A percentile compares a stretch with the other conserved stretches of the same genome.
Conservation (phyloP, 1,140 invertebrate genomes). For the Cyphomyrmex costatus region DNA sequence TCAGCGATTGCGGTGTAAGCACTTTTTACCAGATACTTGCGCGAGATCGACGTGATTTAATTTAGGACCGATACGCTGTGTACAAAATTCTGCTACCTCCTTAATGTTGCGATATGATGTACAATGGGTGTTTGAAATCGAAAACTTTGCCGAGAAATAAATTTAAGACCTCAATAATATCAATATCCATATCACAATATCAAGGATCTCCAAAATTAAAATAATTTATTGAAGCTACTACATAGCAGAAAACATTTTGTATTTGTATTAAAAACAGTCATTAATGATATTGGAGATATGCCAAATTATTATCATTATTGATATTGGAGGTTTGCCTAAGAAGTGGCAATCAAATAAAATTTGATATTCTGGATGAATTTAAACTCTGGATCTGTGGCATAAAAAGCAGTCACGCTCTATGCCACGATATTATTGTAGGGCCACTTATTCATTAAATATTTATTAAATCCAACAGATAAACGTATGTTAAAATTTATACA, state of each 20-base stretch:
- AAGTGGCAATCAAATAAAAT: too few species aligned
- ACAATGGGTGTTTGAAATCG: neutral
- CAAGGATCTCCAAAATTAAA: neutral
- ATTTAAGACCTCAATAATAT: too few species aligned
- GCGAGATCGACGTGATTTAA: slow-evolving; percentile 59
- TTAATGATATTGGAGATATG: too few species aligned
- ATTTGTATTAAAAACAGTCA: too few species aligned
- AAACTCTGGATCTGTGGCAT: too few species aligned
- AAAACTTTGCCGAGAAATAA: neutral
- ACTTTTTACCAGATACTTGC: slow-evolving; percentile 65
- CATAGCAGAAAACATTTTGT: too few species aligned
- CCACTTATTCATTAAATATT: neutral
- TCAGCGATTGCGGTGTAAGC: slow-evolving; percentile 58
- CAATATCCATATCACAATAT: neutral
- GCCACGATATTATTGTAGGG: neutral
- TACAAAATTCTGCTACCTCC: neutral
- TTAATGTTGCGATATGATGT: neutral
- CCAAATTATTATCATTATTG: too few species aligned
- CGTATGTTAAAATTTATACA: neutral
- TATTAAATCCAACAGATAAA: neutral
- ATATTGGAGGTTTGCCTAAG: too few species aligned
- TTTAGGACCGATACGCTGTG: slow-evolving; percentile 43
- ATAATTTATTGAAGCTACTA: neutral
- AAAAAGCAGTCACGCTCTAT: too few species aligned
- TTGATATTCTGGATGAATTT: too few species aligned